Evolutionary conservation across 1,140 invertebrate genomes (phyloP), one percentile per base, ranked within the genome.

Genomic region (Aphelenchoides fujianensis): DNA sequence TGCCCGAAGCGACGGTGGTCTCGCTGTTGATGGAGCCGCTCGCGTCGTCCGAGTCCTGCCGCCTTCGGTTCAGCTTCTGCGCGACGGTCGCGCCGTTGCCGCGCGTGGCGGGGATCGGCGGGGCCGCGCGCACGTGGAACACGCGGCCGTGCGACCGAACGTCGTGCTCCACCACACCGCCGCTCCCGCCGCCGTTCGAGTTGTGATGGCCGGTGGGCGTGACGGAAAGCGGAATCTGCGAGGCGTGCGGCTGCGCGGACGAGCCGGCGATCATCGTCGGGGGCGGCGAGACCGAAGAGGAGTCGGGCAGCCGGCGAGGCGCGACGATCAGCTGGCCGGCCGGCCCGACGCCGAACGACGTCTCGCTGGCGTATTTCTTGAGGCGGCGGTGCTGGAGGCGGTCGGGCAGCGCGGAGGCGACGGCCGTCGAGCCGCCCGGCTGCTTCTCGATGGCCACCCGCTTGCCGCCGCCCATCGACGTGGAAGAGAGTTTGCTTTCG

Each of bases 31-130:
- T 59, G 63, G 67, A 71, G 9, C 77, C 79, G 41, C 68, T 72
- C 1, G 78, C 82, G 52, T 83, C 82, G 52, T 81, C 79, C 34
- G 78, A 75, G 5, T 79, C 78, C 34, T 75, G 74, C 55, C 66
- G 54, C 19, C 19, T 27, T 48, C 57, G 28, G 34, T 69, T 30
- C 27, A 61, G 7, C 31, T 66, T 30, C 27, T 36, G n/a, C 34
- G 52, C 32, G 30, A 71, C 35, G 27, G 63, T 70, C 9, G 16
- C 30, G 1, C 69, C 69, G 73, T 48, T 48, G 19, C 63, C 63
- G 1, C 36, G 16, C 16, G 32, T 35, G 12, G 63, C 16, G 12
- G 16, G 53, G 30, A 66, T 34, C 23, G 31, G 28, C 12, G 63
- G 31, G 12, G 32, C 63, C 27, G 31, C 63, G 16, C 63, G 63